phyloP scores from a whole-genome alignment of 2,797 vertebrate genomes.

The Fratercula arctica region DNA sequence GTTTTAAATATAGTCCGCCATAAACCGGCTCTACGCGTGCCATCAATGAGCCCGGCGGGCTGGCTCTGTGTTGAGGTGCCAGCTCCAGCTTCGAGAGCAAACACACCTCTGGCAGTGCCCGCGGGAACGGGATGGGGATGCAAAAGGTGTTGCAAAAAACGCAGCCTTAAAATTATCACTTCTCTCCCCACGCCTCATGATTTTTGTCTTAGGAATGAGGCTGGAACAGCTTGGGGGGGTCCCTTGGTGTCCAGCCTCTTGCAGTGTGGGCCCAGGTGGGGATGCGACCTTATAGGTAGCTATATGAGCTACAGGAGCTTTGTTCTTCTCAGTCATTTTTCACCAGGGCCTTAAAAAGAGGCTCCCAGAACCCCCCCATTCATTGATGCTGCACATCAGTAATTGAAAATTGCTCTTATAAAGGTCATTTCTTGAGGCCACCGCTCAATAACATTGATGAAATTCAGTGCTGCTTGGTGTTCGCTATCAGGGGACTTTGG shows the following conservation, averaged over 20 bases:
- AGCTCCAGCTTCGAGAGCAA: not conserved
- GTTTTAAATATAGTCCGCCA: not conserved
- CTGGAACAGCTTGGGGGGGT: not conserved
- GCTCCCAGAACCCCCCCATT: not conserved
- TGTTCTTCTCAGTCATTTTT: not conserved
- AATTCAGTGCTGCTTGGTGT: not conserved
- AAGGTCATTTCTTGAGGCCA: not conserved
- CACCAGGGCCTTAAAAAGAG: not conserved
- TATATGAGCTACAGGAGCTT: not conserved
- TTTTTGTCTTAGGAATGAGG: not conserved
- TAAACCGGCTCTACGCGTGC: not conserved
- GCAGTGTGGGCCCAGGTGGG: not conserved
- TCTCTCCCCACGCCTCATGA: not conserved
- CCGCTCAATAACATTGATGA: fast-evolving
- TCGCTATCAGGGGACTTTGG: not conserved
- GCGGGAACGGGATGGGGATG: fast-evolving
- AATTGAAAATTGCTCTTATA: not conserved
- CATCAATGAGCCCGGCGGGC: fast-evolving
- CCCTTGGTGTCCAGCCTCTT: not conserved
- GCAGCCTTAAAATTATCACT: not conserved
- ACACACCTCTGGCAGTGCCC: not conserved
- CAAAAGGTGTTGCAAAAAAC: not conserved
- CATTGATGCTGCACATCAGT: not conserved
- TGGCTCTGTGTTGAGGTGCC: not conserved
- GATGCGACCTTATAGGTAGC: not conserved